Conservation (phyloP, 2,113 vertebrate species). For the Tragelaphus imberbis region DNA sequence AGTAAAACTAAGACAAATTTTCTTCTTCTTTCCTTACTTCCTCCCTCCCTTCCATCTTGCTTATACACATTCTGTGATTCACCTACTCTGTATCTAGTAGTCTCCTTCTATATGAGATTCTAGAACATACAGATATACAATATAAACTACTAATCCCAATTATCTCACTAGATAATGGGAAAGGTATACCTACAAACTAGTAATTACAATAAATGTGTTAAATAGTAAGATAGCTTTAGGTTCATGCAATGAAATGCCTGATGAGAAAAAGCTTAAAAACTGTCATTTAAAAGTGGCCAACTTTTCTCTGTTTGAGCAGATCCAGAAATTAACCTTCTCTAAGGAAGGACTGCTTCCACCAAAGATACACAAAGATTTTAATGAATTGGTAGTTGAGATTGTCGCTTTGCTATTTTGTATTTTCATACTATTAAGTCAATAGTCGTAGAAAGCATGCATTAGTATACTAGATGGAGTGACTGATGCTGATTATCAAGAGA, state of each 20-base stretch:
- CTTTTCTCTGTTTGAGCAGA: neutral
- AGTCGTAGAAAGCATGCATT: neutral
- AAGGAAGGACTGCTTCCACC: neutral
- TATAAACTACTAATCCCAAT: neutral
- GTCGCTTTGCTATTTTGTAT: neutral
- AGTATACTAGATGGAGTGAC: neutral
- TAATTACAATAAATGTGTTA: neutral
- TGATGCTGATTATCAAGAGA: neutral
- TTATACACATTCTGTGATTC: neutral
- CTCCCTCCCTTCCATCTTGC: neutral
- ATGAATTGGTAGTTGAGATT: neutral
- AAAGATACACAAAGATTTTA: neutral
- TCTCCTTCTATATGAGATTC: neutral
- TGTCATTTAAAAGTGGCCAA: neutral
- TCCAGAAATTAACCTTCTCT: neutral
- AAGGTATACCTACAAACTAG: neutral
- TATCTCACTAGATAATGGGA: neutral
- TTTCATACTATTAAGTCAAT: neutral
- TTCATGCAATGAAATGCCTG: neutral
- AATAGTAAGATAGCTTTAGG: neutral
- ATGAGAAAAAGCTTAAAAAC: neutral
- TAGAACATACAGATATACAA: neutral
- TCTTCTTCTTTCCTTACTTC: neutral
- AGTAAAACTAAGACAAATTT: neutral
- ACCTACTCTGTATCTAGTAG: neutral